Evolutionary conservation across 2,113 vertebrate species (phyloP).

Genomic region (Actenoides lindsayi): DNA sequence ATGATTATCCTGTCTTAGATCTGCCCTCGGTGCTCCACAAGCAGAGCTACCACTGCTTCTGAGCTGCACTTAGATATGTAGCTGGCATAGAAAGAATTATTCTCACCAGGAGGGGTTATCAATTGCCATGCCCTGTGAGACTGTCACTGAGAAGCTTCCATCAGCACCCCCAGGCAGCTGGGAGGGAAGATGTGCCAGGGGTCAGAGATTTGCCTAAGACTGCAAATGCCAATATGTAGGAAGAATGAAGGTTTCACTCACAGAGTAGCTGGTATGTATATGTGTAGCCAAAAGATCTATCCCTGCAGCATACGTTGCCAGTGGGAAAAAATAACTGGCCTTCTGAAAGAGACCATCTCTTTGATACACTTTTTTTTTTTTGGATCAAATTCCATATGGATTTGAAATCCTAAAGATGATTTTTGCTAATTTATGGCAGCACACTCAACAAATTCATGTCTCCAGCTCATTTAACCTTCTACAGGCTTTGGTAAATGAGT

Average conservation of each 20-base stretch:
- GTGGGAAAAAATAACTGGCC: background rate
- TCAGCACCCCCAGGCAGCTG: background rate
- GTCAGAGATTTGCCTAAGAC: background rate
- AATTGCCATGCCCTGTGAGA: background rate
- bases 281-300: background rate
- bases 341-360: background rate
- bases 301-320: background rate
- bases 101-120: background rate
- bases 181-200: background rate
- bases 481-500: background rate
- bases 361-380: background rate
- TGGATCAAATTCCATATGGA: background rate
- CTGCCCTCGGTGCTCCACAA: background rate
- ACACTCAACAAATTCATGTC: background rate
- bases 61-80: background rate
- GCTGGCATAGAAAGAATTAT: background rate
- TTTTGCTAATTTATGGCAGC: background rate
- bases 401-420: background rate
- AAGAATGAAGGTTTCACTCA: background rate
- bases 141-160: background rate
- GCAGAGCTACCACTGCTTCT: background rate
- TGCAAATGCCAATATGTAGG: background rate
- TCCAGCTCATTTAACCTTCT: background rate
- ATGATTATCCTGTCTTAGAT: background rate
- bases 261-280: background rate